A percentile compares a stretch with the other conserved stretches of the same genome.
Conservation (phyloP, 2,113 vertebrate genomes). For the Bombycilla garrulus region DNA sequence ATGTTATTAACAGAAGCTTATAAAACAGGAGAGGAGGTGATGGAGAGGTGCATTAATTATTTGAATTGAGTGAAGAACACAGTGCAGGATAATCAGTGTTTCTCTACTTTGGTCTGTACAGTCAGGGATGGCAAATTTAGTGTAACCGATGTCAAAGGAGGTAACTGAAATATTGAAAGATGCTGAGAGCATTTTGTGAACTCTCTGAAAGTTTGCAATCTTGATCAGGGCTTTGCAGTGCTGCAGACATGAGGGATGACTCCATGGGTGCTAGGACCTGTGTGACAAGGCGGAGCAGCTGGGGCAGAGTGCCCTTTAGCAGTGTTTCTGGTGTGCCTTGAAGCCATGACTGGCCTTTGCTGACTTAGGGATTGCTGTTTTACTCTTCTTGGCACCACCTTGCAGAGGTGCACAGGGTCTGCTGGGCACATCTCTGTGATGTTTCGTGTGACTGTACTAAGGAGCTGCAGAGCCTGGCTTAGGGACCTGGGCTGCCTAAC, state of each 20-base stretch:
- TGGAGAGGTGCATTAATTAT: background rate
- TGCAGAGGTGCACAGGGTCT: background rate
- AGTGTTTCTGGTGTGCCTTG: background rate
- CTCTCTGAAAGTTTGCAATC: background rate
- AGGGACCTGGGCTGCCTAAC: background rate
- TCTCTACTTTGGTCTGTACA: background rate
- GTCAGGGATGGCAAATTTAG: background rate
- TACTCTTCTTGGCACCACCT: background rate
- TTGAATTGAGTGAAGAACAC: background rate
- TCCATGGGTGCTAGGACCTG: background rate
- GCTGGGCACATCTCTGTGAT: background rate
- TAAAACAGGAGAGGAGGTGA: background rate
- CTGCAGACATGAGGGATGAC: background rate
- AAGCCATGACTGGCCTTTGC: background rate
- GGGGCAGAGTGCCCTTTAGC: background rate
- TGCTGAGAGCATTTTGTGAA: rapidly evolving
- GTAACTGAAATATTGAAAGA: background rate
- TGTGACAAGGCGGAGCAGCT: background rate
- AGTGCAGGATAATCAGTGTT: background rate
- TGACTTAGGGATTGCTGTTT: background rate
- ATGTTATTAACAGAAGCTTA: background rate
- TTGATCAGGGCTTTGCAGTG: background rate
- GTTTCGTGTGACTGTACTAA: background rate
- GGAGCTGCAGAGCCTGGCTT: background rate
- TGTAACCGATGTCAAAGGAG: background rate